Base-by-base conservation (phyloP, 2,888 invertebrate species). In the Polyommatus icarus region DNA sequence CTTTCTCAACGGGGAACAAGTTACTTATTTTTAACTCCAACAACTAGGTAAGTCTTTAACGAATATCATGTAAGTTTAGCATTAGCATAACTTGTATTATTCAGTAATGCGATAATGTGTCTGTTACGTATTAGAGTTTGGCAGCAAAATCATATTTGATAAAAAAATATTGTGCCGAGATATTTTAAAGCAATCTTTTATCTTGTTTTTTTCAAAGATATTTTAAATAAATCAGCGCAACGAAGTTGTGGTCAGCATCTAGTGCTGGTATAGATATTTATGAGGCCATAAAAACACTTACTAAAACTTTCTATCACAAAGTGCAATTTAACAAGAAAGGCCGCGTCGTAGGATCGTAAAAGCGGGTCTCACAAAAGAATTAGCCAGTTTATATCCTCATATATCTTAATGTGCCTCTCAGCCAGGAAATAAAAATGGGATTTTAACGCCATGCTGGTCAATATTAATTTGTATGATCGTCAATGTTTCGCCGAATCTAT, bases 331-430 rank as follows among this genome's bases (percentile, higher is more conserved):
- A 75, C 24, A 54, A 75, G 15, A 50, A 73, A 50, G 7, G 7
- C 7, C 54, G 7, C 24, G 5, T 73, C 54, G 50, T 29, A 24
- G 1, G 72, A 29, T 29, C 50, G 75, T 75, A 54, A 54, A 46
- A 75, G 50, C 12, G 20, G 7, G 75, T 75, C 75, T 29, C 54
- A 8, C 0, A 50, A 50, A 75, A 54, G 75, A 75, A 75, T 75
- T 50, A 75, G 7, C 15, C 50, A 18, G 15, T 75, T 75, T 75
- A 75, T 75, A 18, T 50, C 5, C 24, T 29, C 15, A 54, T 75
- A 75, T 75, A 75, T 29, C 54, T 54, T 75, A 75, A 73, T 73
- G 46, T 18, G 73, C 40, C 46, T 20, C 73, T 73, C 73, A 46
- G 46, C 15, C 6, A 67, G 6, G 12, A 67, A 67, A 67, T 67